These are phyloP conservation scores for Synergus gifuensis DNA, from an alignment of 2,888 invertebrate species.

Conservation along the genomic window DNA sequence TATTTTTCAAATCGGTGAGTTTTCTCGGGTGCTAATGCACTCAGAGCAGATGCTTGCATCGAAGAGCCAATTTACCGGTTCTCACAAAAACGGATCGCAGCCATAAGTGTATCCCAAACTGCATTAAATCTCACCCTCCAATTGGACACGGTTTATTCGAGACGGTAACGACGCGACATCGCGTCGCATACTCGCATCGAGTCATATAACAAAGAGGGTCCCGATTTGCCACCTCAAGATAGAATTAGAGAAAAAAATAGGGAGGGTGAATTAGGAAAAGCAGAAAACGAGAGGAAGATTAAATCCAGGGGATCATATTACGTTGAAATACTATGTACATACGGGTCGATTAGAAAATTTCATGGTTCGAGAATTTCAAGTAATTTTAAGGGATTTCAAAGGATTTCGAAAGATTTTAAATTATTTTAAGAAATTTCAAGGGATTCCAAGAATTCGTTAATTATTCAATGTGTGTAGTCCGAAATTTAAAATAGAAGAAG, in stretches of 20 bases:
- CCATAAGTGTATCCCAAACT: constrained; percentile 19
- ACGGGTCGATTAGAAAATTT: no score
- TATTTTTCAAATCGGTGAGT: neutral
- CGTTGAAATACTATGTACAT: neutral
- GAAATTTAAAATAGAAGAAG: no score
- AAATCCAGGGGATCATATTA: neutral
- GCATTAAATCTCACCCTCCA: constrained; percentile 38
- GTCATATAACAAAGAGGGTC: constrained; percentile 25
- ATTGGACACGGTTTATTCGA: constrained; percentile 38
- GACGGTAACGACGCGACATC: constrained; percentile 13
- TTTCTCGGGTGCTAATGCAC: constrained; percentile 15
- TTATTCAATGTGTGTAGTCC: no score
- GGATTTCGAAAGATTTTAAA: no score
- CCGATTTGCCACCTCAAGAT: constrained; percentile 1
- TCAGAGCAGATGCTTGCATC: constrained; percentile 61
- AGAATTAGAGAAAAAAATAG: neutral
- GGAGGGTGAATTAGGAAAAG: neutral
- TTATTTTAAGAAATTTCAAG: no score
- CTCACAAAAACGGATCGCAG: constrained; percentile 63
- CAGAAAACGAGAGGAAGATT: neutral
- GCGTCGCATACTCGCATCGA: neutral
- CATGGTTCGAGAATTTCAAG: no score
- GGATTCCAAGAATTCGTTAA: no score
- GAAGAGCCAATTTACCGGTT: constrained; percentile 67
- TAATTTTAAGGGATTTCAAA: no score